phyloP scores from a whole-genome alignment of 2,888 invertebrate species.

The Campaea margaritaria region DNA sequence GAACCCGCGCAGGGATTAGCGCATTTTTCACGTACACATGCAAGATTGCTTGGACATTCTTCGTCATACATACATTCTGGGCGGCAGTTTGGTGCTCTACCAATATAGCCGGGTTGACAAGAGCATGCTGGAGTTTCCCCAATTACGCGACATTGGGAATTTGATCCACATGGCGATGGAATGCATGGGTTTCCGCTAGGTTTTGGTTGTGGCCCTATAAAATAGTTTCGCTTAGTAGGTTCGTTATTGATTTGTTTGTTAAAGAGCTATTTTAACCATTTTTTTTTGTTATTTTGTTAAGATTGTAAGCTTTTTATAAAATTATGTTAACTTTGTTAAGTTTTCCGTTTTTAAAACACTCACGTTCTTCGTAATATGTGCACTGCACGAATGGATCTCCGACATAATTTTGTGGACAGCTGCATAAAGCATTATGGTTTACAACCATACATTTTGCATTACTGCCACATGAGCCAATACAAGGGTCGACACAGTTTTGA shows the following conservation, averaged over 20 bases:
- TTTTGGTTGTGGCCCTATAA: slow-evolving; percentile 83
- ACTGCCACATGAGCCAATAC: slow-evolving; percentile 92
- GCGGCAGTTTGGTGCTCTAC: slow-evolving; percentile 93
- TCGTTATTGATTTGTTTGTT: background rate
- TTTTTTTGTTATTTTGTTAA: slow-evolving; percentile 27
- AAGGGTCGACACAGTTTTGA: slow-evolving; percentile 93
- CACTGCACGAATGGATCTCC: slow-evolving; percentile 94
- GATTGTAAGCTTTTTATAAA: slow-evolving; percentile 10
- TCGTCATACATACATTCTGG: slow-evolving; percentile 94
- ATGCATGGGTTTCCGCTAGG: slow-evolving; percentile 90
- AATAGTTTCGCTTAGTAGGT: slow-evolving; percentile 10
- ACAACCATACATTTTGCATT: slow-evolving; percentile 93
- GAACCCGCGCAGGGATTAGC: slow-evolving; percentile 93
- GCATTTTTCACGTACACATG: slow-evolving; percentile 93
- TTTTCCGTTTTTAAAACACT: slow-evolving; percentile 60
- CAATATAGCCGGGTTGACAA: slow-evolving; percentile 91
- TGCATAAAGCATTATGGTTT: slow-evolving; percentile 94
- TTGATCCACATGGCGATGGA: slow-evolving; percentile 93
- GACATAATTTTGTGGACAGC: slow-evolving; percentile 89
- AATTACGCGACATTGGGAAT: slow-evolving; percentile 92
- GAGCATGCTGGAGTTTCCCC: slow-evolving; percentile 92
- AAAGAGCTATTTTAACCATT: slow-evolving; percentile 6
- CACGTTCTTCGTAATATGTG: slow-evolving; percentile 86
- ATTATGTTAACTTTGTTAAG: slow-evolving; percentile 25
- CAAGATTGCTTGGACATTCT: slow-evolving; percentile 93